Percentiles rank a stretch among this genome's conserved stretches.
phyloP scores from a whole-genome alignment of 2,113 vertebrate species.

The Brienomyrus longianalis region DNA sequence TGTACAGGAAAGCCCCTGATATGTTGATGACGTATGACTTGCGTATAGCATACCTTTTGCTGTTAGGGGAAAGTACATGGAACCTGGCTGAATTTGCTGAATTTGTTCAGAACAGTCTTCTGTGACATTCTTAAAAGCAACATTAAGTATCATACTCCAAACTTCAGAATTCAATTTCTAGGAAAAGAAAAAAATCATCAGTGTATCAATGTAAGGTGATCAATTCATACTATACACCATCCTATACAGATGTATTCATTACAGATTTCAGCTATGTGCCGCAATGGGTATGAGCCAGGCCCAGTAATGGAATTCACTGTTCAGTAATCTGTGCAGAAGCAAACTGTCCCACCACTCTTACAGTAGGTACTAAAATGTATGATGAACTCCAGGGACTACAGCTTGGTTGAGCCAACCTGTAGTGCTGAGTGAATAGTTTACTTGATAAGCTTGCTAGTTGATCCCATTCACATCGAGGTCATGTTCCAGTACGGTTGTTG shows the following conservation, averaged over 20 bases:
- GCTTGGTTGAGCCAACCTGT: not conserved
- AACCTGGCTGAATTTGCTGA: not conserved
- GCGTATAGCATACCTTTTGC: not conserved
- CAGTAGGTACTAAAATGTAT: not conserved
- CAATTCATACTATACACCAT: not conserved
- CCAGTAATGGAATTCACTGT: no score
- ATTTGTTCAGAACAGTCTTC: not conserved
- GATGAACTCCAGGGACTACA: not conserved
- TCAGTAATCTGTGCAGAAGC: no score
- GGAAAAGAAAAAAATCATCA: not conserved
- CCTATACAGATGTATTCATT: not conserved
- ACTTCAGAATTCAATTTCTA: not conserved
- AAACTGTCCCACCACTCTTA: no score
- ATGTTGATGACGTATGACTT: not conserved
- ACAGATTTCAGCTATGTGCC: not conserved
- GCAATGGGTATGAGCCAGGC: not conserved
- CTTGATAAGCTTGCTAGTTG: not conserved
- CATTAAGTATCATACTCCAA: not conserved
- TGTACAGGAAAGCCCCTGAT: not conserved
- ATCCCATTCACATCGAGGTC: not conserved
- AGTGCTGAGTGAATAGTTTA: not conserved
- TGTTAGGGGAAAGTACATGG: not conserved
- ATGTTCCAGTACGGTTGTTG: not conserved
- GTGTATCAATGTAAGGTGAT: not conserved
- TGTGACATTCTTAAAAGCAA: not conserved